phyloP scores from a whole-genome alignment of 92 coral and sea anemone genomes.

The Actinostola sp. region DNA sequence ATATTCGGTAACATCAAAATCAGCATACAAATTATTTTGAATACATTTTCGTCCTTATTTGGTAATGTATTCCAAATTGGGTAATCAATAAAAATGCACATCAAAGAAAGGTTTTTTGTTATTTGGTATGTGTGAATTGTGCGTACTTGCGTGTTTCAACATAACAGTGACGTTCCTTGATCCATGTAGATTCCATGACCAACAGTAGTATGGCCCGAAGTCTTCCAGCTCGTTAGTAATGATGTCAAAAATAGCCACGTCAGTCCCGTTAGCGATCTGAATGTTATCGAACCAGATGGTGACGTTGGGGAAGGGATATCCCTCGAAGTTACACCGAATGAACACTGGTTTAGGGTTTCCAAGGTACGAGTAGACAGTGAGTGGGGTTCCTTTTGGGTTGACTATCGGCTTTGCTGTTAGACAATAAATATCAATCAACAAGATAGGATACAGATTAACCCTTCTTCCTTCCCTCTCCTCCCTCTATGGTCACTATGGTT shows the following conservation, averaged over 20 bases:
- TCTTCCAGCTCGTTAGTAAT: constrained; percentile 51
- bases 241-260: constrained; percentile 45
- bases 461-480: no score
- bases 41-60: no score
- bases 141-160: constrained; percentile 49
- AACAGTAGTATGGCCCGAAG: constrained; percentile 50
- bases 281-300: constrained; percentile 39
- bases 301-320: constrained; percentile 60
- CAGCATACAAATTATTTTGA: no score
- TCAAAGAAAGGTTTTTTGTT: no score
- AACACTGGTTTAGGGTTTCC: constrained; percentile 56
- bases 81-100: no score
- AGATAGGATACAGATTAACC: no score
- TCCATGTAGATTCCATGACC: constrained; percentile 50
- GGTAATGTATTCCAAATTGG: no score
- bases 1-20: no score
- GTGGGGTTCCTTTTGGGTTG: constrained; percentile 32
- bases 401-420: constrained; percentile 23
- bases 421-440: no score
- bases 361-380: constrained; percentile 47
- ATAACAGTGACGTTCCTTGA: constrained; percentile 38
- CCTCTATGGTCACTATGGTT: no score
- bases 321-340: constrained; percentile 51
- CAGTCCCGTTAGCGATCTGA: constrained; percentile 37
- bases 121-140: no score